A percentile compares a stretch with the other conserved stretches of the same genome.
Conservation (phyloP, 2,113 vertebrate genomes). For the Alligator sinensis region DNA sequence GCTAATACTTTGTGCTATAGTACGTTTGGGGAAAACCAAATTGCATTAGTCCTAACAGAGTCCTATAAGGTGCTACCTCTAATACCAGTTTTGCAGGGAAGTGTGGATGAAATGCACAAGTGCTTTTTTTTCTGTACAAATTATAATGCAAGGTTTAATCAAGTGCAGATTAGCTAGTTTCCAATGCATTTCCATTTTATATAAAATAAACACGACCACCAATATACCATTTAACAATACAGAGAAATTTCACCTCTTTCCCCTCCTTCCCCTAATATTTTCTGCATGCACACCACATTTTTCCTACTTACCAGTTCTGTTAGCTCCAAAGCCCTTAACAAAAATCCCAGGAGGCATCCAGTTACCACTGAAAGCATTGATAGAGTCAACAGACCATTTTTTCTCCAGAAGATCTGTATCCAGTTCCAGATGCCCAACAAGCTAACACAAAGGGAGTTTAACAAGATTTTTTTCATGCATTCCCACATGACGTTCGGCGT, state of each 20-base stretch:
- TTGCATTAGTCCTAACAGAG: background rate
- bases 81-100: background rate
- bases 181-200: background rate
- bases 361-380: constrained; percentile 84
- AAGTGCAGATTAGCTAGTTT: background rate
- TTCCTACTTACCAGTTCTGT: constrained; percentile 82
- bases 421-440: background rate
- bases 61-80: background rate
- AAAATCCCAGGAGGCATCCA: constrained; percentile 86
- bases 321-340: constrained; percentile 82
- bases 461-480: background rate
- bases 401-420: constrained; percentile 62
- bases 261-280: accelerated
- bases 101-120: background rate
- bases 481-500: constrained; percentile 57
- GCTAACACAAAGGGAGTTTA: background rate
- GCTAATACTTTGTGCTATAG: background rate
- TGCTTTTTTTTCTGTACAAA: background rate
- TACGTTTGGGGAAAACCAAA: background rate
- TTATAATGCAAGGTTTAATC: background rate
- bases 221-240: background rate
- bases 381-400: constrained; percentile 85
- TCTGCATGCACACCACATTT: background rate
- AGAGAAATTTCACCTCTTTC: background rate
- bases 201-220: background rate